phyloP scores from a whole-genome alignment of 2,888 invertebrate genomes.

The Eupsilia transversa region DNA sequence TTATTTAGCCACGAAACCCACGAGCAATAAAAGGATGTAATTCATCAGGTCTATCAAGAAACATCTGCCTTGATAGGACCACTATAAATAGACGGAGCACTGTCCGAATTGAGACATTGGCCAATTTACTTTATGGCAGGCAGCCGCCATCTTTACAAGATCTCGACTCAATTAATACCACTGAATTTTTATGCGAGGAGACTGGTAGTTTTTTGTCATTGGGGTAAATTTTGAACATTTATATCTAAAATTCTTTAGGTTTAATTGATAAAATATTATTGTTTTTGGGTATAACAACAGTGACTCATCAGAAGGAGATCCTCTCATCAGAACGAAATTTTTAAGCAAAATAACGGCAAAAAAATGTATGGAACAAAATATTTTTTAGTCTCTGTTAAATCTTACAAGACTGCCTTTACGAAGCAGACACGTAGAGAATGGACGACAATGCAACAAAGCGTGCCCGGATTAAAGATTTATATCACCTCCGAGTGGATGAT shows the following conservation, averaged over 20 bases:
- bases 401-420: conserved; percentile 36
- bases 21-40: conserved; percentile 58
- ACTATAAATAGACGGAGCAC: conserved; percentile 71
- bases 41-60: conserved; percentile 55
- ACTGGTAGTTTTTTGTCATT: conserved; percentile 47
- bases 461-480: conserved; percentile 57
- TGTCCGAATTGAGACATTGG: conserved; percentile 76
- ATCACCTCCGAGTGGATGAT: conserved; percentile 31
- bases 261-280: not conserved
- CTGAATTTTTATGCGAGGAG: conserved; percentile 49
- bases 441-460: conserved; percentile 50
- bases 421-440: conserved; percentile 38
- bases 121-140: conserved; percentile 74
- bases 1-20: not conserved
- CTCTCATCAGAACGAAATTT: not conserved
- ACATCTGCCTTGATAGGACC: conserved; percentile 53
- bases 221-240: not conserved
- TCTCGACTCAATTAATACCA: conserved; percentile 63
- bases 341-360: not conserved
- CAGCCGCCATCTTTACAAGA: conserved; percentile 62
- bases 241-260: not conserved
- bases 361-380: conserved; percentile 1
- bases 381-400: conserved; percentile 30
- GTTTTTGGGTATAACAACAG: not conserved
- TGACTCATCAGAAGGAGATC: conserved; percentile 1